These are phyloP conservation scores for Octodon degus DNA, from an alignment of 2,113 vertebrate genomes.

Conservation along the genomic window DNA sequence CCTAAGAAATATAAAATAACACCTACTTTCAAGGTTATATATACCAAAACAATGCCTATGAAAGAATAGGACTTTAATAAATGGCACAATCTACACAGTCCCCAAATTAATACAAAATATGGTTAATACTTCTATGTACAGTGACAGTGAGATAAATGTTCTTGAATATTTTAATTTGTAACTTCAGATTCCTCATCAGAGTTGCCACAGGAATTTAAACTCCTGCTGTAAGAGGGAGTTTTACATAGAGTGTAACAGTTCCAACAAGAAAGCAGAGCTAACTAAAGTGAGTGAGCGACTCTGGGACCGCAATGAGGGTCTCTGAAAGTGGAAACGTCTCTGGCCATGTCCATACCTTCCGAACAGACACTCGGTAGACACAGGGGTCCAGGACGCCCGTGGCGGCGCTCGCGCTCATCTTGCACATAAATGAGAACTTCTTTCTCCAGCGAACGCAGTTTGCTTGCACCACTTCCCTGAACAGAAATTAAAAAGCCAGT, in stretches of 20 bases:
- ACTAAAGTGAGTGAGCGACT: conserved; percentile 25
- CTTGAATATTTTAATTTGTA: conserved; percentile 9
- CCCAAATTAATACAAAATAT: not conserved
- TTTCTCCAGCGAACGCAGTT: conserved; percentile 96
- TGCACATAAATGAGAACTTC: conserved; percentile 94
- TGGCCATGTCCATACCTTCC: conserved; percentile 90
- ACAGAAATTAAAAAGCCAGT: not conserved
- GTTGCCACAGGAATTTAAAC: conserved; percentile 13
- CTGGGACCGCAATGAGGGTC: conserved; percentile 18
- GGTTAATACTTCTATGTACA: not conserved
- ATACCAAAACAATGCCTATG: not conserved
- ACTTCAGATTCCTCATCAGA: conserved; percentile 1
- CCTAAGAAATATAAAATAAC: conserved; percentile 11
- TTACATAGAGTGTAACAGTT: not conserved
- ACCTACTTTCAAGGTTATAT: not conserved
- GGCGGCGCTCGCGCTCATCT: conserved; percentile 94
- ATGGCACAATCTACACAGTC: not conserved
- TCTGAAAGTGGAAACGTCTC: conserved; percentile 8
- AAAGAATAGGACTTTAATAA: not conserved
- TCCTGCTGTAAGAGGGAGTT: not conserved
- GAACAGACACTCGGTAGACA: conserved; percentile 94
- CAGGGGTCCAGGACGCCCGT: conserved; percentile 95
- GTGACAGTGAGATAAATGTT: not conserved
- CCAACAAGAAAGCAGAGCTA: conserved; percentile 17
- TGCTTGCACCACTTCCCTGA: conserved; percentile 94